Evolutionary conservation across 2,797 vertebrate genomes (phyloP).

Genomic region (Amblyraja radiata): DNA sequence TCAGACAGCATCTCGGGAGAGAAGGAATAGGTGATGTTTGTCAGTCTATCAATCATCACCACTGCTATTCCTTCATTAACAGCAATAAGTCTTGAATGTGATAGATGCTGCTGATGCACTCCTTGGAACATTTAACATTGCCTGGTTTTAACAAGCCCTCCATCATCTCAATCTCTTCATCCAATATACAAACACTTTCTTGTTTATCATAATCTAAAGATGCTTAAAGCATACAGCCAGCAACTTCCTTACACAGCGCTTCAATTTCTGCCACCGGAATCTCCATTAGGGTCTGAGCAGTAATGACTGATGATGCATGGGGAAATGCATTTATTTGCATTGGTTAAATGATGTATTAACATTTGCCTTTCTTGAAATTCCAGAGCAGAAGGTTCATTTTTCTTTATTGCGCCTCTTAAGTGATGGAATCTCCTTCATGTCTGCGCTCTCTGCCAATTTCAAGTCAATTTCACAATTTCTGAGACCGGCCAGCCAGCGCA

Average conservation of each 20-base stretch:
- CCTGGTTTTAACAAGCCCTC: slow-evolving; percentile 68
- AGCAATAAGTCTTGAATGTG: slow-evolving; percentile 78
- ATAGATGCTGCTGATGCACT: slow-evolving; percentile 70
- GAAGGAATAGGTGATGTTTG: no score
- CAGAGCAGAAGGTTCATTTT: slow-evolving; percentile 36
- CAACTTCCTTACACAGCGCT: slow-evolving; percentile 49
- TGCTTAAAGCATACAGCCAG: slow-evolving; percentile 75
- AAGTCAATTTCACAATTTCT: slow-evolving; percentile 20
- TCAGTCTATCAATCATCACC: slow-evolving; percentile 84
- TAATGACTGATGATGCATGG: slow-evolving; percentile 41
- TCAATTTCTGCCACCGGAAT: slow-evolving; percentile 49
- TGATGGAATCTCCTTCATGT: slow-evolving; percentile 64
- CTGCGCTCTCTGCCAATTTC: slow-evolving; percentile 54
- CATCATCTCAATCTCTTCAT: slow-evolving; percentile 86
- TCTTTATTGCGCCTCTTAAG: slow-evolving; percentile 63
- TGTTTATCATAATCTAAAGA: slow-evolving; percentile 97
- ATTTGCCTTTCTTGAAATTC: slow-evolving; percentile 41
- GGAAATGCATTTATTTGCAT: slow-evolving; percentile 18
- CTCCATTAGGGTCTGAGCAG: slow-evolving; percentile 56
- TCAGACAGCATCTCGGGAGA: no score
- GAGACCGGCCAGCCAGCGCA: not conserved
- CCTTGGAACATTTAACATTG: slow-evolving; percentile 67
- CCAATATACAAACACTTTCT: slow-evolving; percentile 76
- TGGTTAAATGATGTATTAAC: slow-evolving; percentile 26
- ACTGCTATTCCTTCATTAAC: slow-evolving; percentile 81